A percentile compares a stretch with the other conserved stretches of the same genome.
These are phyloP conservation scores for Musca vetustissima DNA, from an alignment of 1,140 invertebrate genomes.

Conservation along the genomic window DNA sequence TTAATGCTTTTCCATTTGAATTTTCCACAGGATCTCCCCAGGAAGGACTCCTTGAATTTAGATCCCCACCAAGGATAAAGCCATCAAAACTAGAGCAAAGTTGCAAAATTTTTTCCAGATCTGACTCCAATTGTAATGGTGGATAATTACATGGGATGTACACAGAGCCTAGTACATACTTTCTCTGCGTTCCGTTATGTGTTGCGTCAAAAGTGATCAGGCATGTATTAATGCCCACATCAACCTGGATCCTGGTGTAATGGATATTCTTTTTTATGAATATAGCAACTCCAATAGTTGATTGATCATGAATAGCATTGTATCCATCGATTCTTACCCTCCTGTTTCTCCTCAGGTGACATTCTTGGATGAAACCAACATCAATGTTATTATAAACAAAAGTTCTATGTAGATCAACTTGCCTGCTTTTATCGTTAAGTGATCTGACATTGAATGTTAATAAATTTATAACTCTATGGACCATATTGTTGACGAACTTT, in stretches of 20 bases:
- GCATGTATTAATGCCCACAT: not conserved
- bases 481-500: not conserved
- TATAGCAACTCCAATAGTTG: not conserved
- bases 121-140: not conserved
- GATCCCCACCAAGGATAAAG: not conserved
- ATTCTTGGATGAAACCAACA: conserved; percentile 6
- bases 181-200: not conserved
- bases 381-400: not conserved
- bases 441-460: not conserved
- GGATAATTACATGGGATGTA: conserved; percentile 2
- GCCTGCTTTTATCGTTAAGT: not conserved
- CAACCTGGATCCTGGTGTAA: not conserved
- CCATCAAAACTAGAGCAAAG: not conserved
- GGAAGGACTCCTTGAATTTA: not conserved
- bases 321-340: not conserved
- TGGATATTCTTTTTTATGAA: not conserved
- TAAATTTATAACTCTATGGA: not conserved
- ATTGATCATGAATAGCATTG: not conserved
- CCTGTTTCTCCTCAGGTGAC: not conserved
- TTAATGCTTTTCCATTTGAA: not conserved
- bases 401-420: not conserved
- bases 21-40: not conserved
- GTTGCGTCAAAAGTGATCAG: not conserved
- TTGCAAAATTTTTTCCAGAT: not conserved
- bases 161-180: not conserved